Conservation (phyloP, 1,140 invertebrate species). For the Neodiprion lecontei region DNA sequence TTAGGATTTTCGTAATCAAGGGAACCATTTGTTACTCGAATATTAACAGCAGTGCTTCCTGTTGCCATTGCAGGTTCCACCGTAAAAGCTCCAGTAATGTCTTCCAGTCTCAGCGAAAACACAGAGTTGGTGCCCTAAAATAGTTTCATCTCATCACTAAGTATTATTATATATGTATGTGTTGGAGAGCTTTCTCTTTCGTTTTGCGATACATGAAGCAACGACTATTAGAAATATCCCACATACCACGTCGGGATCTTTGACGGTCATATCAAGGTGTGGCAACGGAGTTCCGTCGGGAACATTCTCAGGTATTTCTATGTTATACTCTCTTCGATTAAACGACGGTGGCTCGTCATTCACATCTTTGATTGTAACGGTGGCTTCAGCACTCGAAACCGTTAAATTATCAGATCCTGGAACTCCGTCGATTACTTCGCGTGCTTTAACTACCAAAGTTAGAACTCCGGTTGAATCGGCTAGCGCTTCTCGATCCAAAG, state of each 20-base stretch:
- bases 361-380: constrained; percentile 87
- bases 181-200: neutral
- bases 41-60: constrained; percentile 81
- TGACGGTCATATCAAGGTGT: constrained; percentile 84
- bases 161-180: too few species aligned
- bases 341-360: constrained; percentile 92
- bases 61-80: constrained; percentile 81
- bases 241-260: constrained; percentile 83
- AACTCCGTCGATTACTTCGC: constrained; percentile 76
- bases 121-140: constrained; percentile 80
- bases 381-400: constrained; percentile 73
- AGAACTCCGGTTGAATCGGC: constrained; percentile 80
- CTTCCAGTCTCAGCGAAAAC: constrained; percentile 78
- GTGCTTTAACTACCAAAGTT: constrained; percentile 76
- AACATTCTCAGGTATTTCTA: constrained; percentile 83
- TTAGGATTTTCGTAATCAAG: constrained; percentile 92
- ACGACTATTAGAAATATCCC: neutral
- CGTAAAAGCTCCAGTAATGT: constrained; percentile 81
- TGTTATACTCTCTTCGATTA: constrained; percentile 80
- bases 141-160: constrained; percentile 16
- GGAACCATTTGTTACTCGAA: constrained; percentile 79
- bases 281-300: constrained; percentile 82
- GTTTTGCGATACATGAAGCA: neutral
- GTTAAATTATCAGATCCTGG: constrained; percentile 73
- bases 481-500: constrained; percentile 82